Evolutionary conservation across 2,797 vertebrate species (phyloP), one percentile per base, ranked within the genome.

Genomic region (Manis javanica): DNA sequence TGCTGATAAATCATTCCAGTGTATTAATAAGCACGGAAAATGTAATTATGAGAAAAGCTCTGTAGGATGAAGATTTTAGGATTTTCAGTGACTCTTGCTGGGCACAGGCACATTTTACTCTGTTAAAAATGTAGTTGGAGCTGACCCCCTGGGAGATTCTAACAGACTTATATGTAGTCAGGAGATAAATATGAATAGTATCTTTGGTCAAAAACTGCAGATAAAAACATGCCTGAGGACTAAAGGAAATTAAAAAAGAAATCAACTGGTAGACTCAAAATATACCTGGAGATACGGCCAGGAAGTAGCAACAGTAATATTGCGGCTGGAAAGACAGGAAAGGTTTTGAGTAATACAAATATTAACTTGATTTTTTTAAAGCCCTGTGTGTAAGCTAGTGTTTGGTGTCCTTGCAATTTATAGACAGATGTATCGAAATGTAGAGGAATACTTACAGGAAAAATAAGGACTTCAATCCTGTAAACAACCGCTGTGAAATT

Each of bases 401-500:
- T 61, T 85, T 78, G 29, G 92, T 46, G 51, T 57, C 74, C 75
- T 21, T 75, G 57, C 39, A 49, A 59, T 78, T 75, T 57, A 29
- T 12, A 83, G 69, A 81, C 14, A 39, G 66, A 71, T 39, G 24
- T 42, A 39, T 51, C 66, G 31, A 69, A 89, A 79, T 46, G 37
- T 66, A 68, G 57, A 87, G 69, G 49, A 21, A 34, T 97, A 99
- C 99, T 99, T 98, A 99, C 99, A 99, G 97, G 97, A 98, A 99
- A 84, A 98, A 90, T 57, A 99, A 98, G 53, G 98, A 99, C 84
- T 98, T 98, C 78, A 99, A 98, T 6, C 99, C 99, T 29, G 96
- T 97, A 98, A 99, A 99, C 14, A 98, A 97, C 90, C 98, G 98
- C 89, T 98, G 98, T 63, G 98, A 99, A 97, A 99, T 97, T 93